These are phyloP conservation scores for Drosophila littoralis DNA, from an alignment of 1,140 invertebrate genomes.

Conservation along the genomic window DNA sequence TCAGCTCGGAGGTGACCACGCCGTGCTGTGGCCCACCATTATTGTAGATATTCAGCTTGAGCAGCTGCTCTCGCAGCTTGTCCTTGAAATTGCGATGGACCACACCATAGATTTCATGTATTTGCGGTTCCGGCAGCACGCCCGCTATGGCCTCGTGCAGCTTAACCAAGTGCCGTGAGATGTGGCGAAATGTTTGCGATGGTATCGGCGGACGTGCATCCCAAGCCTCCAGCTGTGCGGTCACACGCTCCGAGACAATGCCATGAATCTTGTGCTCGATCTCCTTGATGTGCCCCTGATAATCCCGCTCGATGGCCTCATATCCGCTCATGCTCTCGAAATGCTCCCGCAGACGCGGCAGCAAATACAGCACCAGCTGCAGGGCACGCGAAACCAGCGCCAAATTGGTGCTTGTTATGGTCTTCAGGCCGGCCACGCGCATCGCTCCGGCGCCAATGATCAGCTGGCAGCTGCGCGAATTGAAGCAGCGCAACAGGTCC, in stretches of 20 bases:
- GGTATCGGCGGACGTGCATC: constrained; percentile 97
- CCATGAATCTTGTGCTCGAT: constrained; percentile 95
- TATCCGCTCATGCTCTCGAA: constrained; percentile 87
- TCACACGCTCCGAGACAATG: constrained; percentile 94
- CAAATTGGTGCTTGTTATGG: constrained; percentile 97
- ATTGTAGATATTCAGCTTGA: constrained; percentile 94
- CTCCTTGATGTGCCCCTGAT: constrained; percentile 95
- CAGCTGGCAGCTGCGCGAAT: constrained; percentile 96
- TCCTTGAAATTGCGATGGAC: constrained; percentile 95
- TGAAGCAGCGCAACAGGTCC: constrained; percentile 95
- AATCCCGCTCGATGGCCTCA: constrained; percentile 90
- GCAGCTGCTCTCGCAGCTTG: constrained; percentile 92
- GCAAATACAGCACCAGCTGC: constrained; percentile 91
- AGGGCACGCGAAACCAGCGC: constrained; percentile 95
- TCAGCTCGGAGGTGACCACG: constrained; percentile 96
- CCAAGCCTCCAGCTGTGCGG: constrained; percentile 92
- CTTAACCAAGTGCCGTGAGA: constrained; percentile 96
- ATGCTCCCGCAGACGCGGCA: constrained; percentile 89
- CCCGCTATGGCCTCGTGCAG: constrained; percentile 95
- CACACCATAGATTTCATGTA: constrained; percentile 90
- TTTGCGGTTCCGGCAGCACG: constrained; percentile 90
- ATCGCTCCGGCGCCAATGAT: constrained; percentile 98
- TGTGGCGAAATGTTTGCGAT: constrained; percentile 95
- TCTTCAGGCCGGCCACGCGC: constrained; percentile 96
- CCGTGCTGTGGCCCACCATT: constrained; percentile 98